A percentile compares a stretch with the other conserved stretches of the same genome.
These are phyloP conservation scores for Corydoras maculifer DNA, from an alignment of 2,113 vertebrate species.

Conservation along the genomic window DNA sequence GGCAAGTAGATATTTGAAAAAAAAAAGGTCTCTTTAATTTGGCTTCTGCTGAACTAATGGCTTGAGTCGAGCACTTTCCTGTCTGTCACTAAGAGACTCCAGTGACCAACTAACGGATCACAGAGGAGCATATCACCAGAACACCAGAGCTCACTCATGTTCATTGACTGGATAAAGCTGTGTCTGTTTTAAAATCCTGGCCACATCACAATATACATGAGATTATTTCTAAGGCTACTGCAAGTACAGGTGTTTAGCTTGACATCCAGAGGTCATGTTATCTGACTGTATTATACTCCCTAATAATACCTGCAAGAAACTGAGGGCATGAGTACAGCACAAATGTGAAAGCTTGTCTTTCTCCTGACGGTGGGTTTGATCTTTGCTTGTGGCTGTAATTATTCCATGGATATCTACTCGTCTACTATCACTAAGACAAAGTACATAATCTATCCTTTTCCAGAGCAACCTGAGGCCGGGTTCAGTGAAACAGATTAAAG, in stretches of 20 bases:
- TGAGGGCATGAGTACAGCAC: slow-evolving; percentile 4
- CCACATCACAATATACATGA: slow-evolving; percentile 32
- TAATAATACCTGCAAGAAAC: slow-evolving; percentile 19
- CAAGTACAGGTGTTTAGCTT: slow-evolving; percentile 15
- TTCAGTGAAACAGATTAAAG: neutral
- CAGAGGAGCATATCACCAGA: slow-evolving; percentile 37
- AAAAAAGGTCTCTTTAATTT: slow-evolving; percentile 45
- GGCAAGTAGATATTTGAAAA: slow-evolving; percentile 28
- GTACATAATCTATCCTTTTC: slow-evolving; percentile 2
- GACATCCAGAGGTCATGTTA: no score
- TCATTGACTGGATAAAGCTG: slow-evolving; percentile 30
- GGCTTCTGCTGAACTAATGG: slow-evolving; percentile 33
- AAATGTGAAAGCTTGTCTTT: slow-evolving; percentile 16
- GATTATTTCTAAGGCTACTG: slow-evolving; percentile 36
- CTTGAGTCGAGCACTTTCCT: slow-evolving; percentile 41
- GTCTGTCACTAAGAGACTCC: slow-evolving; percentile 43
- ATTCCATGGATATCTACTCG: slow-evolving; percentile 23
- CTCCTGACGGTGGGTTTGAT: slow-evolving; percentile 22
- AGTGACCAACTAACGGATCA: slow-evolving; percentile 45
- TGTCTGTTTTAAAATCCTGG: slow-evolving; percentile 21
- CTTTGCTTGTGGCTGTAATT: slow-evolving; percentile 25
- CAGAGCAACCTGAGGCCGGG: neutral
- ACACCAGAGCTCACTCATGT: slow-evolving; percentile 30
- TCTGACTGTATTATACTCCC: neutral
- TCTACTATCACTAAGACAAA: slow-evolving; percentile 25